These are phyloP conservation scores for Crematogaster levior DNA, from an alignment of 2,888 invertebrate species.

Conservation along the genomic window DNA sequence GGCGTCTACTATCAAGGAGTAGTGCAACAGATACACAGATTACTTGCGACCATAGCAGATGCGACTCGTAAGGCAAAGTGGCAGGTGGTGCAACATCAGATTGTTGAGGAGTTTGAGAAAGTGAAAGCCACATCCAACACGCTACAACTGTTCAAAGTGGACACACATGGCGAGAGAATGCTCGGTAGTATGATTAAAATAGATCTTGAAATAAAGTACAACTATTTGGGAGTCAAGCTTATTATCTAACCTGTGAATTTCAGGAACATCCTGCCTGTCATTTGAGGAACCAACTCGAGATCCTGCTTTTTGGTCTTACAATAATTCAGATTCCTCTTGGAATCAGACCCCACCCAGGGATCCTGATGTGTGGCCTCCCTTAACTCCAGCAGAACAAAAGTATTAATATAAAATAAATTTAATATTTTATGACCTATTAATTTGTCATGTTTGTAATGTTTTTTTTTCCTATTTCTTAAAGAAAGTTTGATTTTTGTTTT, in stretches of 20 bases:
- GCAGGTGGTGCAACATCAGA: slow-evolving; percentile 96
- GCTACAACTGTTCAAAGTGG: slow-evolving; percentile 91
- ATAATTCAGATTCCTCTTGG: slow-evolving; percentile 87
- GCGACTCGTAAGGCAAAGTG: slow-evolving; percentile 94
- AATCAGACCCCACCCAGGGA: slow-evolving; percentile 87
- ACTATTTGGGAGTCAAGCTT: too few relatives aligned
- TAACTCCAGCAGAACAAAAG: slow-evolving; percentile 92
- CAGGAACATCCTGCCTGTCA: slow-evolving; percentile 83
- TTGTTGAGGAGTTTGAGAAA: slow-evolving; percentile 95
- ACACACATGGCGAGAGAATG: slow-evolving; percentile 87
- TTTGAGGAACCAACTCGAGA: slow-evolving; percentile 90
- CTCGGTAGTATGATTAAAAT: slow-evolving; percentile 77
- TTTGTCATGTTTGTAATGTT: not conserved
- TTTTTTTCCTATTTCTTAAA: not conserved
- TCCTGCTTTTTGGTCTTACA: slow-evolving; percentile 92
- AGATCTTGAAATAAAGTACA: not conserved
- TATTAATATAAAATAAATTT: slow-evolving; percentile 78
- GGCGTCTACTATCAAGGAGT: slow-evolving; percentile 97
- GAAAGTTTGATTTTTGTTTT: not conserved
- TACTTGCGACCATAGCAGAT: slow-evolving; percentile 93
- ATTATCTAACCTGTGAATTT: slow-evolving; percentile 31
- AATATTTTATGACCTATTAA: not conserved
- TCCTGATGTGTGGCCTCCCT: slow-evolving; percentile 96
- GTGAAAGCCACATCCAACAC: slow-evolving; percentile 93
- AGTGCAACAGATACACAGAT: slow-evolving; percentile 95